phyloP scores from a whole-genome alignment of 2,888 invertebrate genomes.

The Hermodice carunculata region DNA sequence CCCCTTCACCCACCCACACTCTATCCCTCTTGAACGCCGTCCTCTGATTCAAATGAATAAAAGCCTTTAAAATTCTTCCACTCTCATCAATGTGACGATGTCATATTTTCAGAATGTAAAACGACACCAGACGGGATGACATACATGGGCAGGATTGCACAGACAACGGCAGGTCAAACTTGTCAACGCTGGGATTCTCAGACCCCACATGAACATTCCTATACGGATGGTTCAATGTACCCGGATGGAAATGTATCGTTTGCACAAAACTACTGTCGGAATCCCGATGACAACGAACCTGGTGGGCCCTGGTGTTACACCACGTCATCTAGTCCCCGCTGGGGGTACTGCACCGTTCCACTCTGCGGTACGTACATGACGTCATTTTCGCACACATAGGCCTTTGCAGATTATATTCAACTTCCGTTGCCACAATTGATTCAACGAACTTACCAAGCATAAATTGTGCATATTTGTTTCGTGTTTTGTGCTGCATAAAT shows the following conservation, averaged over 20 bases:
- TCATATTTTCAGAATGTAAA: constrained; percentile 9
- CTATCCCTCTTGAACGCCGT: too few relatives aligned
- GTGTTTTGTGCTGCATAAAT: too few relatives aligned
- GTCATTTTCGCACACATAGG: too few relatives aligned
- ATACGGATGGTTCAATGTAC: neutral
- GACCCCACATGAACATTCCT: neutral
- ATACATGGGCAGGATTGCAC: neutral
- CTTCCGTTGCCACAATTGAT: too few relatives aligned
- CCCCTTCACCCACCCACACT: too few relatives aligned
- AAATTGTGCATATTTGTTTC: too few relatives aligned
- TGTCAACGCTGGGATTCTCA: constrained; percentile 20
- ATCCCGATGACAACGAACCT: constrained; percentile 2
- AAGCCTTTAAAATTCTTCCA: too few relatives aligned
- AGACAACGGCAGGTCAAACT: constrained; percentile 2
- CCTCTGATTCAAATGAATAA: too few relatives aligned
- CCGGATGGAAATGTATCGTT: neutral
- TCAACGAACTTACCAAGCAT: too few relatives aligned
- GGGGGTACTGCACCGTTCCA: constrained; percentile 21
- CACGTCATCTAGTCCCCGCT: neutral
- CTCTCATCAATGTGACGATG: too few relatives aligned
- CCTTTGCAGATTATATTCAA: too few relatives aligned
- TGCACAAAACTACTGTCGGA: constrained; percentile 11
- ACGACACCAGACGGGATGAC: neutral
- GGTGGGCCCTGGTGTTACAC: constrained; percentile 20
- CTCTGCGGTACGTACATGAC: constrained; percentile 4